Conservation (phyloP, 2,888 invertebrate genomes). For the Dryomyza anilis region DNA sequence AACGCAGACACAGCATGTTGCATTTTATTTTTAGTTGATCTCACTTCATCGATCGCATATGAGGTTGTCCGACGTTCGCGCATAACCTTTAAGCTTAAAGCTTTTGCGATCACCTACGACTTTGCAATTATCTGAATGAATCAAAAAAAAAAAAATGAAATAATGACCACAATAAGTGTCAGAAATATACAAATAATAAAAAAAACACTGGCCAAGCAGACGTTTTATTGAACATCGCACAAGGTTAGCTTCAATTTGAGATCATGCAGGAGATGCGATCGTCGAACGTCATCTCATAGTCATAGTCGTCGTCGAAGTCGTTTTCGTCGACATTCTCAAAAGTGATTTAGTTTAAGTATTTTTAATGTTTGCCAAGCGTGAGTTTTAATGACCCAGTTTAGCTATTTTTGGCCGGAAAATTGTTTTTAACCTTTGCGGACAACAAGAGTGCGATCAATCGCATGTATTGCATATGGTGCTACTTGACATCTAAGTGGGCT, state of each 20-base stretch:
- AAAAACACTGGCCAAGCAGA: not conserved
- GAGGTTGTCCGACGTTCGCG: no score
- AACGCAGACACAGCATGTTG: no score
- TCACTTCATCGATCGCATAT: no score
- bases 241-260: not conserved
- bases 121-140: not conserved
- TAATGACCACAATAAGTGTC: no score
- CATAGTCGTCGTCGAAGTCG: not conserved
- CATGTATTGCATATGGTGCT: no score
- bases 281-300: not conserved
- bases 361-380: no score
- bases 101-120: not conserved
- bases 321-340: not conserved
- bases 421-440: conserved; percentile 4
- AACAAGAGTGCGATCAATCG: not conserved
- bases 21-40: no score
- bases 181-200: not conserved
- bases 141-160: not conserved
- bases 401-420: conserved; percentile 1
- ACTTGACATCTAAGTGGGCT: no score
- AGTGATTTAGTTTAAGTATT: not conserved
- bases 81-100: not conserved
- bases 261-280: not conserved
- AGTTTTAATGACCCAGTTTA: conserved; percentile 1
- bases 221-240: not conserved